phyloP scores from a whole-genome alignment of 2,888 invertebrate genomes.

The Sinelater perroti region DNA sequence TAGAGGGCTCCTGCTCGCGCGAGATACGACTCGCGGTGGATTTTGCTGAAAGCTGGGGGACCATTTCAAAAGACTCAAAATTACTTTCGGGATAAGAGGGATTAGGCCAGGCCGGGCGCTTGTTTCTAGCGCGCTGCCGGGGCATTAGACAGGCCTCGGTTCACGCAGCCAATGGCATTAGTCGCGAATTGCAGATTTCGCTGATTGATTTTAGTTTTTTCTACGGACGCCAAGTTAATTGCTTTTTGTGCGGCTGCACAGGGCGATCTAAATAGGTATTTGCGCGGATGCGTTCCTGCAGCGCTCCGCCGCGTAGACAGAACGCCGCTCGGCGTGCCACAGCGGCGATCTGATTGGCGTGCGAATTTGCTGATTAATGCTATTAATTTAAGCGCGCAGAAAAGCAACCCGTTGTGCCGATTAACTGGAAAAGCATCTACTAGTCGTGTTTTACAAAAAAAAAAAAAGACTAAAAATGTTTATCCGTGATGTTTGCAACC shows the following conservation, averaged over 20 bases:
- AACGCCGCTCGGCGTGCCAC: no score
- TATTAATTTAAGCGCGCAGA: no score
- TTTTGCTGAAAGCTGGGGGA: constrained; percentile 60
- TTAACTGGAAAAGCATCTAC: no score
- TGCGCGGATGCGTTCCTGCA: no score
- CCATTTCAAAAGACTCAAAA: constrained; percentile 70
- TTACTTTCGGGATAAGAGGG: constrained; percentile 72
- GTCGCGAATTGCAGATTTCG: constrained; percentile 56
- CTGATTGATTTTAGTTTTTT: constrained; percentile 55
- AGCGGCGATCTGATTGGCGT: no score
- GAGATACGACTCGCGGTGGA: constrained; percentile 59
- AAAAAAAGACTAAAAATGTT: no score
- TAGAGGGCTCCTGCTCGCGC: constrained; percentile 51
- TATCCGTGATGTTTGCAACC: no score
- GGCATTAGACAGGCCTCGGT: constrained; percentile 58
- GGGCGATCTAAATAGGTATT: no score
- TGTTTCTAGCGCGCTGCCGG: constrained; percentile 55
- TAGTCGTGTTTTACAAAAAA: no score
- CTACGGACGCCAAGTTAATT: constrained; percentile 48
- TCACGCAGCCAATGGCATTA: constrained; percentile 57
- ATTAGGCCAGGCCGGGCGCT: constrained; percentile 64
- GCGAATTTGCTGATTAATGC: no score
- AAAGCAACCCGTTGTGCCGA: no score
- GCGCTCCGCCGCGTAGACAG: no score
- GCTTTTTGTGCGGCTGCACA: constrained; percentile 46